Percentiles rank a stretch among this genome's conserved stretches.
phyloP scores from a whole-genome alignment of 2,113 vertebrate species.

The Poeciliopsis prolifica region DNA sequence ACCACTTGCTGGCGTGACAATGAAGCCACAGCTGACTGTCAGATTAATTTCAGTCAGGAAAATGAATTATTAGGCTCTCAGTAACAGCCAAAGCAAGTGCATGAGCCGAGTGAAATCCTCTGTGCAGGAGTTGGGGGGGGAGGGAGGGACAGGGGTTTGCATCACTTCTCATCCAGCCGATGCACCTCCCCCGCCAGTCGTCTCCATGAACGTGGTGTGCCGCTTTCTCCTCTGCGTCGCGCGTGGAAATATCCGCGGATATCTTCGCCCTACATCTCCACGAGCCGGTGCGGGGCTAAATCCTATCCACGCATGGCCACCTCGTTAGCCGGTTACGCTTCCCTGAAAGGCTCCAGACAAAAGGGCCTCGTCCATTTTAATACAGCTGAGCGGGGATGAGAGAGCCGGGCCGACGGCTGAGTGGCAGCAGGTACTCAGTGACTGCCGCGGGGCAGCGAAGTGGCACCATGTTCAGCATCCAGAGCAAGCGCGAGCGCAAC shows the following conservation, averaged over 20 bases:
- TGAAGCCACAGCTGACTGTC: conserved; percentile 26
- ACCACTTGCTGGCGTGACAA: not conserved
- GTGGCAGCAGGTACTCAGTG: conserved; percentile 54
- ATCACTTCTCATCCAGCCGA: conserved; percentile 61
- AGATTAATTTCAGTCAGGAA: conserved; percentile 17
- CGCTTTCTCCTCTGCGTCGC: conserved; percentile 26
- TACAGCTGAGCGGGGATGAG: conserved; percentile 48
- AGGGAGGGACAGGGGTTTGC: conserved; percentile 29
- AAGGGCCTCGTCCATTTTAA: conserved; percentile 64
- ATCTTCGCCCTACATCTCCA: conserved; percentile 65
- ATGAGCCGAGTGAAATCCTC: conserved; percentile 56
- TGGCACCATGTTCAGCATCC: conserved; percentile 62
- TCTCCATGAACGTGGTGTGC: conserved; percentile 43
- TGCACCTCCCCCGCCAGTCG: conserved; percentile 65
- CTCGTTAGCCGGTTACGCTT: conserved; percentile 52
- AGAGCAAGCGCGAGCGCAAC: conserved; percentile 43
- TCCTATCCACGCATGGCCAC: conserved; percentile 49
- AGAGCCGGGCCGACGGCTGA: conserved; percentile 21
- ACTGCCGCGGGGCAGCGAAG: conserved; percentile 32
- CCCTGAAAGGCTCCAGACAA: conserved; percentile 45
- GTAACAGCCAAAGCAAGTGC: conserved; percentile 43
- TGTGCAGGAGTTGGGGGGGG: conserved; percentile 23
- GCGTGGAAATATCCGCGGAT: conserved; percentile 42
- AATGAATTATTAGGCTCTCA: conserved; percentile 31
- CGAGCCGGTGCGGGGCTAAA: conserved; percentile 50